Conservation (phyloP, 2,113 vertebrate species). For the Eonycteris spelaea region DNA sequence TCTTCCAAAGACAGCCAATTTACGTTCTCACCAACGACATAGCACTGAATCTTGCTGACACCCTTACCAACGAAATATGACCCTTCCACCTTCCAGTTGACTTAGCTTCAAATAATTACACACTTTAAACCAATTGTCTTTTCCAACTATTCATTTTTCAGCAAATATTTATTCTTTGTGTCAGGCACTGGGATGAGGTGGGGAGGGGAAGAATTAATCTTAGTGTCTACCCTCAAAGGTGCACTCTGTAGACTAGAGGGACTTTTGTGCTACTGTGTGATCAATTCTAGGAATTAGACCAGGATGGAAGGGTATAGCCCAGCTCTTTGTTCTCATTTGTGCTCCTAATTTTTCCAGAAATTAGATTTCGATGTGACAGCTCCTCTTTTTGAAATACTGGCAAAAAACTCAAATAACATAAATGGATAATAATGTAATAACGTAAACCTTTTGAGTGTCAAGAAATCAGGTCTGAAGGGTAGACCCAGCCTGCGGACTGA, state of each 20-base stretch:
- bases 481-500: accelerated
- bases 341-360: background rate
- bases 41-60: background rate
- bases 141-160: background rate
- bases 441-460: background rate
- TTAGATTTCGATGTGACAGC: background rate
- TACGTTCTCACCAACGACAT: too few species aligned
- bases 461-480: background rate
- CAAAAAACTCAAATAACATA: background rate
- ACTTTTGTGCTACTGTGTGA: accelerated
- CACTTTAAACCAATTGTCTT: background rate
- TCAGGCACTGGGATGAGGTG: background rate
- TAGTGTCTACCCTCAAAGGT: background rate
- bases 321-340: background rate
- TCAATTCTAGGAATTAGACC: background rate
- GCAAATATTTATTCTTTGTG: background rate
- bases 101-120: background rate
- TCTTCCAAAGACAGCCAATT: background rate
- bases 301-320: accelerated
- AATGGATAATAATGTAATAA: background rate
- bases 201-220: background rate
- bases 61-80: background rate
- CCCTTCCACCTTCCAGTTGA: background rate
- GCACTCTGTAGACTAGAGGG: accelerated
- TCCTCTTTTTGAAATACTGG: background rate